Base-by-base conservation (phyloP, 2,797 vertebrate genomes). In the Bryconaethiops microstoma region DNA sequence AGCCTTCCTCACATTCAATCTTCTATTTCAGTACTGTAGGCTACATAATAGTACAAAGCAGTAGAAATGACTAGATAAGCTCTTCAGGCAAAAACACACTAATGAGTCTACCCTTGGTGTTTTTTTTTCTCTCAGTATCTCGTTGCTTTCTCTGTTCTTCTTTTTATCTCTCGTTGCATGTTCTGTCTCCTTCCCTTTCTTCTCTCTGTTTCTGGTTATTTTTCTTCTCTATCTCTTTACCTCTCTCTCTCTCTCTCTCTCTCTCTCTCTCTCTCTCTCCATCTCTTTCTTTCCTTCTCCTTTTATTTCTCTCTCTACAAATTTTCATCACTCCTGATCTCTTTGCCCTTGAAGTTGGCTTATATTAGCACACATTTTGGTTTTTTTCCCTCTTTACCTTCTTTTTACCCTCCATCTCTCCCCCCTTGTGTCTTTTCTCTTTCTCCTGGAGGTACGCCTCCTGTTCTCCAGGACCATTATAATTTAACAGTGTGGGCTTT, bases 401-500 rank as follows among this genome's bases (percentile, higher is more conserved):
- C n/a, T 39, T 39, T 8, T 67, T 13, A 1, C 55, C 10, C 55
- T 45, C 39, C 3, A 0, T 42, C 50, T 29, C 16, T 29, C 16
- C 42, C 60, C 40, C 50, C 29, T n/a, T 54, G 16, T 25, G 54
- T 23, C 52, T 74, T 65, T 40, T 59, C 67, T 82, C 78, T 25
- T 70, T 73, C 81, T 80, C 84, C 83, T 88, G 65, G 64, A 86
- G 82, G 80, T 88, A 79, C 70, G 83, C 40, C 86, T 73, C 71
- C 63, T 67, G 68, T 83, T 82, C 82, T 88, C 76, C 29, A 59
- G 70, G 50, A 76, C 81, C 39, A n/a, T 87, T 90, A 85, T 79
- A 84, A 86, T 90, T 88, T 80, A 86, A 87, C 87, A 86, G 70
- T 84, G 70, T 63, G 83, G 73, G 74, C 78, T 84, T 86, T 89